phyloP scores from a whole-genome alignment of 1,140 invertebrate genomes.

The Microplitis demolitor region DNA sequence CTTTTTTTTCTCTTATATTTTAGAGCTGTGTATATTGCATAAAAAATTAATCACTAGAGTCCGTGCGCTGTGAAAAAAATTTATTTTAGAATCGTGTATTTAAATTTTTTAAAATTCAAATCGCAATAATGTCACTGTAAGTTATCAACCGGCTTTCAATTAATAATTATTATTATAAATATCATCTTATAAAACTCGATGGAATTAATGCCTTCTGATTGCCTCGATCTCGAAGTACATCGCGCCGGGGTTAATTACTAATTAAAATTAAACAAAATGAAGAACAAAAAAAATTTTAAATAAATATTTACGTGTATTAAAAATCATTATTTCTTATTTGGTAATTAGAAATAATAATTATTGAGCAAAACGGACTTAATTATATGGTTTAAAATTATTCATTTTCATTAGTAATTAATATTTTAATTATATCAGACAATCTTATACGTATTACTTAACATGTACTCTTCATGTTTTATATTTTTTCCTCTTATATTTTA shows the following conservation, averaged over 20 bases:
- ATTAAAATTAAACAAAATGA: neutral
- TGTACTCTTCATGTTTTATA: too few species aligned
- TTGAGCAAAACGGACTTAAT: neutral
- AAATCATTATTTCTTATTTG: neutral
- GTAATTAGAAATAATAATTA: neutral
- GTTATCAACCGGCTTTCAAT: neutral
- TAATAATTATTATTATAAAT: neutral
- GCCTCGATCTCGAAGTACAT: neutral
- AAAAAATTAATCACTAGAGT: slow-evolving; percentile 2
- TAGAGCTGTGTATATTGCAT: slow-evolving; percentile 17
- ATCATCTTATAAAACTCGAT: neutral
- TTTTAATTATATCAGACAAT: too few species aligned
- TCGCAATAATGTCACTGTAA: slow-evolving; percentile 2
- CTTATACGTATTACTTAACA: too few species aligned
- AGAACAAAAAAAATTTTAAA: neutral
- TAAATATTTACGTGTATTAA: neutral
- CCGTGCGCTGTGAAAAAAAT: slow-evolving; percentile 2
- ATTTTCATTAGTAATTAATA: too few species aligned
- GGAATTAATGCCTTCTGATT: neutral
- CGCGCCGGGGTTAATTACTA: neutral
- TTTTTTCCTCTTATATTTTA: too few species aligned
- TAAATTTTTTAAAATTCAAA: slow-evolving; percentile 9
- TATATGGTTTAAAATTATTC: too few species aligned
- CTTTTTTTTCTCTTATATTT: neutral
- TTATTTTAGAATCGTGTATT: neutral